Conservation (phyloP, 37 sponge, comb jelly and placozoan genomes). For the Chondrosia reniformis region DNA sequence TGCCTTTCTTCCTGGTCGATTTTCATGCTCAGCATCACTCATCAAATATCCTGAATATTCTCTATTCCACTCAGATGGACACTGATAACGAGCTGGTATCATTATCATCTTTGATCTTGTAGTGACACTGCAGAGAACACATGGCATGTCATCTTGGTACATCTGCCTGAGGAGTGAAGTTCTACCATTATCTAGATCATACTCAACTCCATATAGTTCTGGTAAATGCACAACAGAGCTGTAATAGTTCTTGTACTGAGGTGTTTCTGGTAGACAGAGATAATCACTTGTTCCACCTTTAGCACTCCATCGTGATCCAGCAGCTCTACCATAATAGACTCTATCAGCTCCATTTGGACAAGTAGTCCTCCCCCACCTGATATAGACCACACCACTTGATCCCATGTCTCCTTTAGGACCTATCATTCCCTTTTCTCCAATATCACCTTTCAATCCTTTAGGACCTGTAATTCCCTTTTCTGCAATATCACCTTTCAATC, state of each 20-base stretch:
- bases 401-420: not conserved
- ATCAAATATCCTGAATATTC: constrained; percentile 27
- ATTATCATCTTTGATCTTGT: not conserved
- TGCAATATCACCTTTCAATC: not conserved
- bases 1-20: not conserved
- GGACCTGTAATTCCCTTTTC: not conserved
- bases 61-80: constrained; percentile 8
- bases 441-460: not conserved
- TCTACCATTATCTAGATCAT: not conserved
- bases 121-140: constrained; percentile 16
- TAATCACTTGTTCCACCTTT: constrained; percentile 21
- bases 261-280: constrained; percentile 17
- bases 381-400: constrained; percentile 3
- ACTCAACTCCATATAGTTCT: constrained; percentile 8
- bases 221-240: not conserved
- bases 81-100: constrained; percentile 13
- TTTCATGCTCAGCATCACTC: not conserved
- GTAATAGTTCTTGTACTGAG: constrained; percentile 15
- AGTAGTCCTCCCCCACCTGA: constrained; percentile 19
- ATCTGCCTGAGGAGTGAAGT: constrained; percentile 1
- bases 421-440: not conserved
- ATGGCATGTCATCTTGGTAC: constrained; percentile 4
- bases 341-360: not conserved
- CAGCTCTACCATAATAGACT: constrained; percentile 9
- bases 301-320: not conserved